These are phyloP conservation scores for Crematogaster levior DNA, from an alignment of 2,888 invertebrate species.

Conservation along the genomic window DNA sequence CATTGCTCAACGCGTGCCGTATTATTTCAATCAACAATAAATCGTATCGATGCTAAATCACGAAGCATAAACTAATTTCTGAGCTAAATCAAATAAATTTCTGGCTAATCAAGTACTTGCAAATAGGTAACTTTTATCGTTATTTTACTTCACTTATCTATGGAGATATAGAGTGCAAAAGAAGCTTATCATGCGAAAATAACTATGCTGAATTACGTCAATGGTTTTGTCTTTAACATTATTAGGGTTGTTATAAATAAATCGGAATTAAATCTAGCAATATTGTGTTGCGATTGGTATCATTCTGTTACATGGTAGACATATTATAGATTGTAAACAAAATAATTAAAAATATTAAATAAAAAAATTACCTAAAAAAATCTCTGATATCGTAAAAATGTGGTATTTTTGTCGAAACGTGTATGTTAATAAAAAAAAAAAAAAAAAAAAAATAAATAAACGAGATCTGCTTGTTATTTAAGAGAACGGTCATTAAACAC, in stretches of 20 bases:
- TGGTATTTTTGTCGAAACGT: background rate
- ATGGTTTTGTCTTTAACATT: background rate
- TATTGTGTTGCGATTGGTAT: background rate
- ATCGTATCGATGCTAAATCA: conserved; percentile 20
- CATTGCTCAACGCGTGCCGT: conserved; percentile 5
- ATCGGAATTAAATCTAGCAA: conserved; percentile 17
- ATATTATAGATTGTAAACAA: background rate
- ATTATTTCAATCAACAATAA: conserved; percentile 7
- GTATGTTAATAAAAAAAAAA: background rate
- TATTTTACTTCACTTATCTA: conserved; percentile 28
- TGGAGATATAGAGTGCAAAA: conserved; percentile 36
- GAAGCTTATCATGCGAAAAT: conserved; percentile 35
- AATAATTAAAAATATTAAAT: conserved; percentile 9
- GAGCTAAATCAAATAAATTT: conserved; percentile 26
- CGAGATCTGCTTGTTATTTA: conserved; percentile 28
- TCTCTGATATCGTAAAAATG: conserved; percentile 3
- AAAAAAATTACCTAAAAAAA: background rate
- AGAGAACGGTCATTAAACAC: background rate
- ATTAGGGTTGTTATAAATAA: background rate
- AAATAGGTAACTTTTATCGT: conserved; percentile 17
- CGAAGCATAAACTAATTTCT: conserved; percentile 34
- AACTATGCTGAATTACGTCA: conserved; percentile 12
- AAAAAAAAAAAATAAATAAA: conserved; percentile 7
- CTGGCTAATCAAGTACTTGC: conserved; percentile 37
- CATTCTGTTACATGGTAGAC: background rate